A percentile compares a stretch with the other conserved stretches of the same genome.
Evolutionary conservation across 2,797 vertebrate genomes (phyloP).

Genomic region (Darevskia nairensis): DNA sequence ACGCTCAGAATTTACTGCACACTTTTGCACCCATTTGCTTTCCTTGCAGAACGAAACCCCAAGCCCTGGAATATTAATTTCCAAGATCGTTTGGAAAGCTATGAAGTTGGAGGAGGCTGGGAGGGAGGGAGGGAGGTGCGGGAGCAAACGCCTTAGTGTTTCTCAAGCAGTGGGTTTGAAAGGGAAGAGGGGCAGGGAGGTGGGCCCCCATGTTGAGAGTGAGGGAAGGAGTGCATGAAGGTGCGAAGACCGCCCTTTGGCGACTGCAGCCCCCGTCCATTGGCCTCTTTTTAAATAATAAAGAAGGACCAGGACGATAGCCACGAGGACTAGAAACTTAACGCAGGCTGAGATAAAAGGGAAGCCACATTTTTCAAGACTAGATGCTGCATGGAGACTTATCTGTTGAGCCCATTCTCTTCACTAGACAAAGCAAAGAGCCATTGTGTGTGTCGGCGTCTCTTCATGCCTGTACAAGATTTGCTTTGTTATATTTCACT

Average conservation of each 20-base stretch:
- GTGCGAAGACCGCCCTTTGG: accelerated
- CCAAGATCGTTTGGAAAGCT: background rate
- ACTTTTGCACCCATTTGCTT: no score
- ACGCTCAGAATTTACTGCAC: no score
- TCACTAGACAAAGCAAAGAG: background rate
- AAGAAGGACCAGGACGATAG: no score
- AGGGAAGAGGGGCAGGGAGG: no score
- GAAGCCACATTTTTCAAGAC: background rate
- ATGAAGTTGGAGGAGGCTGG: no score
- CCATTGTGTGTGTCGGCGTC: no score
- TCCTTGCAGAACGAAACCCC: no score
- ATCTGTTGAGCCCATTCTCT: no score
- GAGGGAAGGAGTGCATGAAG: background rate
- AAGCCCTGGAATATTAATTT: background rate
- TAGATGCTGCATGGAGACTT: background rate
- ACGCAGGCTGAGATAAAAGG: background rate
- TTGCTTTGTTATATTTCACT: no score
- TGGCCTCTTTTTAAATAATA: background rate
- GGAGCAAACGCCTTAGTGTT: background rate
- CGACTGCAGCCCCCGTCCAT: background rate
- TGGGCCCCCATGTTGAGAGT: background rate
- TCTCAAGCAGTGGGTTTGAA: no score
- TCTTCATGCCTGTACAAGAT: no score
- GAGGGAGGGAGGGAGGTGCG: background rate
- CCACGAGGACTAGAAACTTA: background rate